These are phyloP conservation scores for Bradynema listronoti DNA, from an alignment of 1,140 invertebrate species.

Conservation along the genomic window DNA sequence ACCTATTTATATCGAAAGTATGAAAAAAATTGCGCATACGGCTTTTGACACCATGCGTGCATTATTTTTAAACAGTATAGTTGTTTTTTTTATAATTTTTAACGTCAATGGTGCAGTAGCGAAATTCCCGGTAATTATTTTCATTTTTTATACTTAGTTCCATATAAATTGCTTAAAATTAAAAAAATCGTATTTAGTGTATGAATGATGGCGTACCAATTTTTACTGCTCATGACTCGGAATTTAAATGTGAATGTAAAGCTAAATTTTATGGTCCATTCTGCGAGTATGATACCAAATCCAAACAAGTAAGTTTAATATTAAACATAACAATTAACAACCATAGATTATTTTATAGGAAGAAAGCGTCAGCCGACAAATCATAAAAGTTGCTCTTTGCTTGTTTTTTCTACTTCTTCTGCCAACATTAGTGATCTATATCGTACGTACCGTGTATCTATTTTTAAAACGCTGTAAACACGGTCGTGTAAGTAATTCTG, in stretches of 20 bases:
- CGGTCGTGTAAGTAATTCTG: too few species aligned
- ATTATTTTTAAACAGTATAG: too few species aligned
- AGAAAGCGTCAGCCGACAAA: constrained; percentile 5
- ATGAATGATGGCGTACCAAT: constrained; percentile 12
- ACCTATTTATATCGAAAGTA: too few species aligned
- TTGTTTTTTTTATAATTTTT: too few species aligned
- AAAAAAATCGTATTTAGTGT: too few species aligned
- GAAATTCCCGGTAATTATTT: too few species aligned
- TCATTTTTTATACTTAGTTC: too few species aligned
- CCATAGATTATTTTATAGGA: constrained; percentile 1
- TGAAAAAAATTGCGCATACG: too few species aligned
- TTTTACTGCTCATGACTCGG: constrained; percentile 7
- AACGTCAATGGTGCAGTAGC: too few species aligned
- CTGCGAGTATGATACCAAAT: constrained; percentile 7
- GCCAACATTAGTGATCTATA: constrained; percentile 15
- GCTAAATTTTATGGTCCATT: constrained; percentile 14
- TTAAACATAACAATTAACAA: not conserved
- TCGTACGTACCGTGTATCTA: constrained; percentile 13
- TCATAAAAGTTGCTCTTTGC: constrained; percentile 14
- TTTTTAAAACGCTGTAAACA: constrained; percentile 12
- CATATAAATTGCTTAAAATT: too few species aligned
- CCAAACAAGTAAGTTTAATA: not conserved
- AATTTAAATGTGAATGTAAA: constrained; percentile 13
- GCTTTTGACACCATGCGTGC: too few species aligned
- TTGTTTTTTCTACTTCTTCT: constrained; percentile 13